Conservation (phyloP, 2,797 vertebrate genomes). For the Peromyscus melanophrys region DNA sequence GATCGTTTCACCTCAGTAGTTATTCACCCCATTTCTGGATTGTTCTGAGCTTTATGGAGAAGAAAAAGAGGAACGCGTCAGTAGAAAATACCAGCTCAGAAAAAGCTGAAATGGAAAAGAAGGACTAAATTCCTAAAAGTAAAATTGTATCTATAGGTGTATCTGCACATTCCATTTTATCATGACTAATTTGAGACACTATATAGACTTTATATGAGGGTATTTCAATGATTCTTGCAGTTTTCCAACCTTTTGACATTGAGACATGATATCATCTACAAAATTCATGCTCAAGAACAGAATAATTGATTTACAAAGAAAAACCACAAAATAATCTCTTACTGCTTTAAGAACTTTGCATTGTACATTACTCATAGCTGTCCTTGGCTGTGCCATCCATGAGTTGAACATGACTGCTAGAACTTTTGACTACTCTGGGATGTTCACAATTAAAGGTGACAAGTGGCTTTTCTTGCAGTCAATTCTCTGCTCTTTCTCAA, state of each 20-base stretch:
- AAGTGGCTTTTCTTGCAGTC: neutral
- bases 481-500: conserved; percentile 37
- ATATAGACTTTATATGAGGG: too few relatives aligned
- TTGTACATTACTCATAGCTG: too few relatives aligned
- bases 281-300: too few relatives aligned
- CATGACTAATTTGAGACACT: neutral
- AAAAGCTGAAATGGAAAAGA: conserved; percentile 24
- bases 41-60: neutral
- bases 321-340: too few relatives aligned
- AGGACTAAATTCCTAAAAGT: neutral
- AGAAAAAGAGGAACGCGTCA: neutral
- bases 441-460: neutral
- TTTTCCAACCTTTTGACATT: too few relatives aligned
- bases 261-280: too few relatives aligned
- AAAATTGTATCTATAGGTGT: conserved; percentile 1
- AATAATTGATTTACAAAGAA: too few relatives aligned
- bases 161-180: neutral
- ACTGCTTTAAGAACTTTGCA: neutral
- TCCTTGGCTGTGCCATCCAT: too few relatives aligned
- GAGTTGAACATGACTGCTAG: too few relatives aligned
- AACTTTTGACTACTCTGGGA: neutral
- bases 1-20: neutral
- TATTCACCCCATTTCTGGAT: neutral
- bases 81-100: neutral
- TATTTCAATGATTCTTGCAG: neutral